Evolutionary conservation across 2,797 vertebrate genomes (phyloP).

Genomic region (Semaprochilodus insignis): DNA sequence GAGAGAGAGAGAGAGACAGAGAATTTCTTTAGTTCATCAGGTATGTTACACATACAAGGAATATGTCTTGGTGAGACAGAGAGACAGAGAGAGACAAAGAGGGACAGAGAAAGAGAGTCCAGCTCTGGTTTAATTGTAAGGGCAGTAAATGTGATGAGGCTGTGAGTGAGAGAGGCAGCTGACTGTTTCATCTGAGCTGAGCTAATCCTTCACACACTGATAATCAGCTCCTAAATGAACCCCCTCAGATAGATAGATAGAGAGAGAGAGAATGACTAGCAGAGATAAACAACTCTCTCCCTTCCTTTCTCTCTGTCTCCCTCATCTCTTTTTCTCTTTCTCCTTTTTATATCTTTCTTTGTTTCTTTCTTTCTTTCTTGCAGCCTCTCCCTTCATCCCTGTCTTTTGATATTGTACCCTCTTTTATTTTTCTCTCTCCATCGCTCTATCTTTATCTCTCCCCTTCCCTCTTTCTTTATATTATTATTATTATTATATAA

Average conservation of each 20-base stretch:
- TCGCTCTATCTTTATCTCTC: slow-evolving; percentile 46
- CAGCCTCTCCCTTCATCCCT: background rate
- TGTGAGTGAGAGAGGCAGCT: background rate
- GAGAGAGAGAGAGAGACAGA: background rate
- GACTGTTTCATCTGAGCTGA: slow-evolving; percentile 12
- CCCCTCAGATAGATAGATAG: slow-evolving; percentile 71
- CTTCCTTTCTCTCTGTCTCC: slow-evolving; percentile 24
- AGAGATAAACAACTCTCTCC: background rate
- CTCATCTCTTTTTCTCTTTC: slow-evolving; percentile 35
- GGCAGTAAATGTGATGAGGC: slow-evolving; percentile 5
- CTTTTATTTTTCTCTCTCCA: background rate
- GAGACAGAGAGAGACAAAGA: background rate
- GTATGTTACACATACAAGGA: too few species aligned
- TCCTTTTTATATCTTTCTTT: slow-evolving; percentile 44
- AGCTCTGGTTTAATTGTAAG: slow-evolving; percentile 27
- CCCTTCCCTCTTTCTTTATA: background rate
- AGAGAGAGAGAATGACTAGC: background rate
- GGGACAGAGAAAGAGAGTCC: background rate
- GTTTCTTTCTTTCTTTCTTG: slow-evolving; percentile 12
- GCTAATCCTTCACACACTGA: slow-evolving; percentile 20
- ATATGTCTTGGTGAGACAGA: background rate
- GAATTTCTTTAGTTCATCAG: too few species aligned
- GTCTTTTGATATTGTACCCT: background rate
- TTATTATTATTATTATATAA: too few species aligned
- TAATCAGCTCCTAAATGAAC: slow-evolving; percentile 79